Evolutionary conservation across 2,113 vertebrate species (phyloP).

Genomic region (Sterna hirundo): DNA sequence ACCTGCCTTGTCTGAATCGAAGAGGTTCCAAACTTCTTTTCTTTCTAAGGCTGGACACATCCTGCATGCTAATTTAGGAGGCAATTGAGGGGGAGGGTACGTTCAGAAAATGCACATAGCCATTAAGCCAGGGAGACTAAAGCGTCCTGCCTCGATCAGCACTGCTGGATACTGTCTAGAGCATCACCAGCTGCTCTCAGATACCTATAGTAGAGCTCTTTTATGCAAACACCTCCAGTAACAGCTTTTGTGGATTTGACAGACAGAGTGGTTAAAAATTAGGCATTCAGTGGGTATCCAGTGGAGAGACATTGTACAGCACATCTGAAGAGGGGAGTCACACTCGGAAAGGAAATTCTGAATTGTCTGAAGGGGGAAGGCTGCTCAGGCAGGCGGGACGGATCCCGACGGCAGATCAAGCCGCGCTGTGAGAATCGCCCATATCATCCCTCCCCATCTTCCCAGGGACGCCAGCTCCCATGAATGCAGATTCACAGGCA

Average conservation of each 20-base stretch:
- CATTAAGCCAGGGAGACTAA: constrained; percentile 64
- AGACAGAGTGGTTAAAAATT: constrained; percentile 67
- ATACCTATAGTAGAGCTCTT: constrained; percentile 60
- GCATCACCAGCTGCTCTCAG: constrained; percentile 58
- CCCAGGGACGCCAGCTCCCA: neutral
- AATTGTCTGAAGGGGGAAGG: constrained; percentile 21
- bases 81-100: constrained; percentile 55
- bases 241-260: constrained; percentile 68
- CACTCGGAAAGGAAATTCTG: neutral
- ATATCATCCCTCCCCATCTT: neutral
- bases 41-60: constrained; percentile 1
- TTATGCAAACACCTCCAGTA: constrained; percentile 67
- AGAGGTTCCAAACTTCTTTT: constrained; percentile 30
- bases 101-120: constrained; percentile 27
- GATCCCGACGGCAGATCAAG: neutral
- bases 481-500: neutral
- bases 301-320: constrained; percentile 59
- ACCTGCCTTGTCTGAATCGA: neutral
- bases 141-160: constrained; percentile 51
- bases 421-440: neutral
- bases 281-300: constrained; percentile 63
- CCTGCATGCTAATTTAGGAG: constrained; percentile 50
- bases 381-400: neutral
- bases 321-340: constrained; percentile 57
- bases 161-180: constrained; percentile 62